Percentiles rank a stretch among this genome's conserved stretches.
Conservation (phyloP, 2,888 invertebrate genomes). For the Byasa hedistus region DNA sequence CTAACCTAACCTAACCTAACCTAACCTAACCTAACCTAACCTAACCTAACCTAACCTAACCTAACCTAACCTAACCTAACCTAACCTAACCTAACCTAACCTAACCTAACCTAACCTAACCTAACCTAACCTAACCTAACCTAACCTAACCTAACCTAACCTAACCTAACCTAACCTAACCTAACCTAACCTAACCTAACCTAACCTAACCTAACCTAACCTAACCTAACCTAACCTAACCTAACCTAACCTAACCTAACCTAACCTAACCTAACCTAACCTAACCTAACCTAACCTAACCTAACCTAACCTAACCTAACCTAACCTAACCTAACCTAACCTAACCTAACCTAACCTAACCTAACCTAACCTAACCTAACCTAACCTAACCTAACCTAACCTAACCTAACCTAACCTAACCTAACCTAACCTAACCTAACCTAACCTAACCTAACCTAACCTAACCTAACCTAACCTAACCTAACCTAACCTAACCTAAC, state of each 20-base stretch:
- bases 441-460: background rate
- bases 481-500: background rate
- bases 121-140: constrained; percentile 10
- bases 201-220: constrained; percentile 40
- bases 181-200: constrained; percentile 39
- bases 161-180: constrained; percentile 38
- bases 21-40: constrained; percentile 1
- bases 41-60: constrained; percentile 1
- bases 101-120: constrained; percentile 2
- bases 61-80: constrained; percentile 1
- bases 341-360: constrained; percentile 35
- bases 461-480: constrained; percentile 7
- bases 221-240: constrained; percentile 39
- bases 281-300: constrained; percentile 35
- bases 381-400: constrained; percentile 23
- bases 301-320: constrained; percentile 34
- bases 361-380: constrained; percentile 30
- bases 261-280: constrained; percentile 39
- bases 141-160: constrained; percentile 38
- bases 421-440: constrained; percentile 13
- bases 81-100: constrained; percentile 1
- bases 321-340: constrained; percentile 34
- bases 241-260: constrained; percentile 40
- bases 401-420: constrained; percentile 9
- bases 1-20: constrained; percentile 1